Evolutionary conservation across 1,140 invertebrate species (phyloP), one percentile per base, ranked within the genome.

Genomic region (Telenomus remus): DNA sequence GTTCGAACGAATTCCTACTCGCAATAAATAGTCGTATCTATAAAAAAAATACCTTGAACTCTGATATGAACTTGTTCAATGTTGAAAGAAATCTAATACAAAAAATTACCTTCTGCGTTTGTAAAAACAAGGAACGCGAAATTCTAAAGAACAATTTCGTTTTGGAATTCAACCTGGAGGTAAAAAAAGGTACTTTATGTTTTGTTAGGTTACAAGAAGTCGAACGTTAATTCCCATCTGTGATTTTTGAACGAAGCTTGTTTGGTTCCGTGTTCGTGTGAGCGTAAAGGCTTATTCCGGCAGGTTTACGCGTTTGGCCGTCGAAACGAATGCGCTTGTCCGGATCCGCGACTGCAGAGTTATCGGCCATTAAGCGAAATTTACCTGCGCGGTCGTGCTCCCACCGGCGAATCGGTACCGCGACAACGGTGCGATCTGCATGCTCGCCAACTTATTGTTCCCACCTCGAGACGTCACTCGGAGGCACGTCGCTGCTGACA

Each of bases 311-410:
- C 43, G 43, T 64, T 48, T 37, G 12, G 2, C 35, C 12, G 9
- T 5, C 27, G 43, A 43, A 13, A 46, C 39, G 51, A 49, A 65
- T 34, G 61, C 43, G 46, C 33, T 34, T 47, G 48, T 51, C 63
- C 48, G 54, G 27, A 51, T 56, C 19, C 44, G 44, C 13, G 7
- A 9, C 27, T 14, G 11, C 54, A 34, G 56, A 69, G 56, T 69
- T 60, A 60, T 54, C 65, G 65, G 42, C 56, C 56, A 48, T 69
- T 69, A 60, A 59, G 47, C 56, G 35, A 46, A 59, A 68, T 60
- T 69, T 69, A 69, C 43, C 27, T 54, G 33, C 44, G 51, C 50
- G 43, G n/a, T 37, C 33, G 35, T 9, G 37, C 16, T 9, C 34
- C n/a, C 10, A 51, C 49, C 59, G 11, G 33, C 42, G 13, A 48